Conservation (phyloP, 2,113 vertebrate species). For the Clarias batrachus region DNA sequence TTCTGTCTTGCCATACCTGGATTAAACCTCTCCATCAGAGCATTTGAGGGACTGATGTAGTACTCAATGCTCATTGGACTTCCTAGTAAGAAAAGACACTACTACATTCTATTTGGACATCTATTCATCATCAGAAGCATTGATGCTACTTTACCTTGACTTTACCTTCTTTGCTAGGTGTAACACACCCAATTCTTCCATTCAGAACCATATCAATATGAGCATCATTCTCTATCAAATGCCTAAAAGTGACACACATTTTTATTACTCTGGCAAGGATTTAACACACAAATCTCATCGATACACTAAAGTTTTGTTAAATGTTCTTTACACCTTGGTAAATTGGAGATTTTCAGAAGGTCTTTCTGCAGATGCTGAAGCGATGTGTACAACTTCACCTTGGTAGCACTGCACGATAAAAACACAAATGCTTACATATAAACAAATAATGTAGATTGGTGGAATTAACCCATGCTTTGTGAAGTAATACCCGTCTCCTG, state of each 20-base stretch:
- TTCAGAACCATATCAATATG: conserved; percentile 70
- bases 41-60: conserved; percentile 69
- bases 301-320: neutral
- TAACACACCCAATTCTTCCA: conserved; percentile 74
- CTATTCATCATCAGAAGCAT: neutral
- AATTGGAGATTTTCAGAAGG: conserved; percentile 70
- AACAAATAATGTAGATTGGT: neutral
- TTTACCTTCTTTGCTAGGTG: conserved; percentile 71
- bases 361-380: conserved; percentile 76
- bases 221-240: conserved; percentile 55
- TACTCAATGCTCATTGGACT: conserved; percentile 75
- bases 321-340: conserved; percentile 68
- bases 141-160: no score
- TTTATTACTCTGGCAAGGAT: neutral
- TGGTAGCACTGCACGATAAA: conserved; percentile 66
- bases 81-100: conserved; percentile 60
- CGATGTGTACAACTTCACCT: conserved; percentile 73
- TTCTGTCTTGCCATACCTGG: conserved; percentile 59
- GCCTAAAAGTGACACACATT: conserved; percentile 53
- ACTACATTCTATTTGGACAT: neutral
- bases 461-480: neutral
- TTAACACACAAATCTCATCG: neutral
- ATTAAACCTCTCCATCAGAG: conserved; percentile 60
- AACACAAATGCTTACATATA: neutral
- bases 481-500: conserved; percentile 73